Conservation (phyloP, 92 coral and sea anemone species). For the Palythoa grandis region DNA sequence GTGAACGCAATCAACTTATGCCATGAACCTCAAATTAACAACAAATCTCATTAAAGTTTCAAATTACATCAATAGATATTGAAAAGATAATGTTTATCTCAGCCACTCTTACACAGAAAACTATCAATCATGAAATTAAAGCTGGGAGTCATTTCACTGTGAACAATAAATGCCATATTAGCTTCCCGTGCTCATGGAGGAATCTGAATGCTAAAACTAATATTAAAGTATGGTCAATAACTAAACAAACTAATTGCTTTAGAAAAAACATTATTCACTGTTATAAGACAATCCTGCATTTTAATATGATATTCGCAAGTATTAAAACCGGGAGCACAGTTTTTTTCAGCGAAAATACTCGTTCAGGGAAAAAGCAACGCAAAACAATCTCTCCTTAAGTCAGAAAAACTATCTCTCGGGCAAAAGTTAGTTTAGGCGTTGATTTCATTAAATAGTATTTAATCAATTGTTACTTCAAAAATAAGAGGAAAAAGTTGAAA, state of each 20-base stretch:
- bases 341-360: neutral
- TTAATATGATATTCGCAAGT: neutral
- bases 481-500: neutral
- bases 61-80: neutral
- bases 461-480: constrained; percentile 1
- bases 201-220: neutral
- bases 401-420: neutral
- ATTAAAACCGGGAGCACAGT: neutral
- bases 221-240: neutral
- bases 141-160: neutral
- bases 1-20: neutral
- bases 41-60: neutral
- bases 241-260: neutral
- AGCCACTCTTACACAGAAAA: neutral
- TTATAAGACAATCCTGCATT: neutral
- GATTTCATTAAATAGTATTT: constrained; percentile 13
- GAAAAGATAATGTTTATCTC: neutral
- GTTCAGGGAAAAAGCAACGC: neutral
- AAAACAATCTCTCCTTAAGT: neutral
- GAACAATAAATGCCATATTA: neutral
- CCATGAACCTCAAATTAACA: neutral
- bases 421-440: neutral
- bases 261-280: neutral
- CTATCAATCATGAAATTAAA: neutral
- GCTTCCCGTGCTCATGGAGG: neutral